Evolutionary conservation across 2,797 vertebrate genomes (phyloP), one percentile per base, ranked within the genome.

Genomic region (Threskiornis aethiopicus): DNA sequence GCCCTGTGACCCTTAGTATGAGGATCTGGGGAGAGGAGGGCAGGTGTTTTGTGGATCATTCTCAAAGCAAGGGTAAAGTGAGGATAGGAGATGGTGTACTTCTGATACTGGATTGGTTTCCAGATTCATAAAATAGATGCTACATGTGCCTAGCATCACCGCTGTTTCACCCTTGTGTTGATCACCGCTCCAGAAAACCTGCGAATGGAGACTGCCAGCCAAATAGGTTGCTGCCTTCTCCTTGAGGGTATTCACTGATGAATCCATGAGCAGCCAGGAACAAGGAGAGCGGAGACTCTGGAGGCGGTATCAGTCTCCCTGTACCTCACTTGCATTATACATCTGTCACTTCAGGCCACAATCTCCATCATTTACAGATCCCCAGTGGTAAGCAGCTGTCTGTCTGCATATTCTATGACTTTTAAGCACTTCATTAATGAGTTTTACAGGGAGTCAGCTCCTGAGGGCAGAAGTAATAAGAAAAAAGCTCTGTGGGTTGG

Each of bases 331-430:
- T 92, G 65, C 41, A 11, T 87, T 92, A 65, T 52, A 39, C 33
- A 54, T 85, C 49, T 95, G 90, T 92, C 86, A 89, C 64, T 94
- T 94, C 59, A 85, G 90, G 86, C 89, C 57, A 71, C 4, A 20
- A 1, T 87, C 59, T 92, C 71, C 69, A 78, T 94, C 75, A 71
- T 90, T 92, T 96, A 66, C 78, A 92, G 88, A 92, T 49, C 47
- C 85, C 71, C 75, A 82, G 91, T 93, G 83, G 77, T 89, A 94
- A 95, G 71, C 77, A 95, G 91, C 91, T 96, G 91, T 95, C 91
- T 90, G 77, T 88, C 96, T 94, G 75, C 55, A 69, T 96, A 88
- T 92, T 71, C 58, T 83, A 24, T 91, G 76, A 85, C 77, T 96
- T 91, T 24, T 77, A 90, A 95, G 61, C 26, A 69, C 85, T 90